Base-by-base conservation (phyloP, 2,113 vertebrate species). In the Entelurus aequoreus region DNA sequence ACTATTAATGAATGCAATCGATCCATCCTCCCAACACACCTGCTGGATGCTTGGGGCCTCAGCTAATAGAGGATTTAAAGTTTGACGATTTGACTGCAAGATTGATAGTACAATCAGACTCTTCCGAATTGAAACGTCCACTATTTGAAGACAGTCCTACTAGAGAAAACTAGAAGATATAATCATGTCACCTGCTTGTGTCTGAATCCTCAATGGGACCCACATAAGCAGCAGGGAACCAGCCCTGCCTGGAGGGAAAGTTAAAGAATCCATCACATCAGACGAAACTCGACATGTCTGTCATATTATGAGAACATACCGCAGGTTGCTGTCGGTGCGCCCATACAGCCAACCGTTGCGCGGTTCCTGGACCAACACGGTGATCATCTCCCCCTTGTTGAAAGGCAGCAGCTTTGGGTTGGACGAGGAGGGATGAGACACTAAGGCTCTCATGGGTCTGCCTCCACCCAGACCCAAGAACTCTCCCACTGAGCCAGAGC, bases 301-400 rank as follows among this genome's bases (percentile, higher is more conserved):
- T 35, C 6, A 1, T 12, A 16, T 16, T 42, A 5, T 10, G 12
- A 7, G 21, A 4, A 65, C 91, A 87, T 84, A 99, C 96, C 79
- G 78, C 64, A 93, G 72, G 0, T 86, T 92, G 76, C 90, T 89
- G 76, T 98, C 93, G 52, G 94, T 91, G 58, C 91, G 94, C 53
- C 96, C 96, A 0, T 97, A 99, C 37, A 99, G 89, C 96, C 96
- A 99, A 67, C 96, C 96, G 0, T 99, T 99, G 48, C 94, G 92
- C 0, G 94, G 93, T n/a, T 98, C 93, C 0, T 90, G 91, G 54
- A 91, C 92, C 66, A 98, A 85, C 50, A 98, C 92, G 0, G 65
- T 84, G 65, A 99, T 63, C 0, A 90, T 59, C 5, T 94, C 93
- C 1, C 94, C 94, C 0, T 89, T 74, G 37, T 84, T 86, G 46